Evolutionary conservation across 2,797 vertebrate species (phyloP).

Genomic region (Coregonus ussuriensis): DNA sequence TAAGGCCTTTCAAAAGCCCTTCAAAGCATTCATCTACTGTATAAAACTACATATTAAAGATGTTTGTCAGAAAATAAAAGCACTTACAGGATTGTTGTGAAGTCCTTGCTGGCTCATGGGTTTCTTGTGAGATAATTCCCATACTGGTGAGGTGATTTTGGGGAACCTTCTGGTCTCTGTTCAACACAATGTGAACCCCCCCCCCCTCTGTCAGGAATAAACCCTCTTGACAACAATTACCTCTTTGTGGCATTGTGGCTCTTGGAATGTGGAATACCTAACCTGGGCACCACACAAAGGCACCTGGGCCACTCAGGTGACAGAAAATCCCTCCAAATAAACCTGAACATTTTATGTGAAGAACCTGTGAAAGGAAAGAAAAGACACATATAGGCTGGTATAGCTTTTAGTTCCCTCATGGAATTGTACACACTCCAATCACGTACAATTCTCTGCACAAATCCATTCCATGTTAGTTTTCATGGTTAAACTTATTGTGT

Average conservation of each 20-base stretch:
- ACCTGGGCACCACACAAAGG: conserved; percentile 59
- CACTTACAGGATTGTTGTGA: conserved; percentile 38
- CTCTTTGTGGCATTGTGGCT: conserved; percentile 73
- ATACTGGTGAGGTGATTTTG: conserved; percentile 35
- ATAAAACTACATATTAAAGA: conserved; percentile 41
- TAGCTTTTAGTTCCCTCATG: background rate
- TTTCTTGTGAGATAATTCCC: conserved; percentile 42
- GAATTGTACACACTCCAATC: background rate
- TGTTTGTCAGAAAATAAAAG: conserved; percentile 46
- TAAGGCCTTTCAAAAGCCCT: no score
- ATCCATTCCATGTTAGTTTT: background rate
- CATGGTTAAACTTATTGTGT: background rate
- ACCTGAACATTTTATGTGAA: background rate
- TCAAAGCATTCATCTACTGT: conserved; percentile 6
- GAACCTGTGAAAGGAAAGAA: background rate
- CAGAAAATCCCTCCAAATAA: conserved; percentile 28
- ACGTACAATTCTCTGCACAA: background rate
- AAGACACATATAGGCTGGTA: background rate
- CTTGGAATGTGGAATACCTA: conserved; percentile 65
- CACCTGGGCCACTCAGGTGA: conserved; percentile 52
- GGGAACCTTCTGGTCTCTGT: conserved; percentile 61
- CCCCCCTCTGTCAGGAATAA: conserved; percentile 50
- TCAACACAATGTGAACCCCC: conserved; percentile 71
- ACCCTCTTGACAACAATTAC: conserved; percentile 66
- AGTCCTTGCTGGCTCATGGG: conserved; percentile 13